Base-by-base conservation (phyloP, 2,888 invertebrate genomes). In the Napeogenes inachia region DNA sequence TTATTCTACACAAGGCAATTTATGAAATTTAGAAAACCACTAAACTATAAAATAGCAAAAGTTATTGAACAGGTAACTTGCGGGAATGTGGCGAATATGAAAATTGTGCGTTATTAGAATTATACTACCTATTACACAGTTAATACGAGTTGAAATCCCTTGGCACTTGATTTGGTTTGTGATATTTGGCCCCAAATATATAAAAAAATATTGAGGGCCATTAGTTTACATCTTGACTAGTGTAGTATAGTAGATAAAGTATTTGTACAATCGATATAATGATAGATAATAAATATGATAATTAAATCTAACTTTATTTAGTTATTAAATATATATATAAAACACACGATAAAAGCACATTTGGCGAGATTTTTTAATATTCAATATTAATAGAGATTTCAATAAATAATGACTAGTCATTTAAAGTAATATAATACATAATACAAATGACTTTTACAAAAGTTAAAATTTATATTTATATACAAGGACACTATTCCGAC, bases 131-230 rank as follows among this genome's bases (percentile, higher is more conserved):
- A 59, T 10, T 56, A 57, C 50, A 56, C 50, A 47, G 4, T 42
- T 12, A 45, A 54, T 54, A 64, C 58, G 59, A 59, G 53, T 54
- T n/a, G 56, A 56, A 65, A 63, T 62, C 57, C 66, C 67, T 65
- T 68, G 65, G 68, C 68, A 68, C 68, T 65, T 65, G 61, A 30
- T 62, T 63, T 60, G 45, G 47, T 55, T 10, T 42, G 2, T 2
- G 10, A 42, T 10, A 10, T 21, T 21, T 42, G 42, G 42, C 42
- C 8, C 42, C 8, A 42, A 42, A 10, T 42, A 38, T 8, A 38
- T 38, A 38, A 6, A 38, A 38, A 38, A 3, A 38, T 6, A 35
- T 35, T 35, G 35, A 35, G 35, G 35, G 35, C 42, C 42, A 10
- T 12, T 12, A 42, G 8, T 42, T 42, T 42, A 8, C 3, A 42